phyloP scores from a whole-genome alignment of 2,888 invertebrate genomes.

The Andrena trimmerana region DNA sequence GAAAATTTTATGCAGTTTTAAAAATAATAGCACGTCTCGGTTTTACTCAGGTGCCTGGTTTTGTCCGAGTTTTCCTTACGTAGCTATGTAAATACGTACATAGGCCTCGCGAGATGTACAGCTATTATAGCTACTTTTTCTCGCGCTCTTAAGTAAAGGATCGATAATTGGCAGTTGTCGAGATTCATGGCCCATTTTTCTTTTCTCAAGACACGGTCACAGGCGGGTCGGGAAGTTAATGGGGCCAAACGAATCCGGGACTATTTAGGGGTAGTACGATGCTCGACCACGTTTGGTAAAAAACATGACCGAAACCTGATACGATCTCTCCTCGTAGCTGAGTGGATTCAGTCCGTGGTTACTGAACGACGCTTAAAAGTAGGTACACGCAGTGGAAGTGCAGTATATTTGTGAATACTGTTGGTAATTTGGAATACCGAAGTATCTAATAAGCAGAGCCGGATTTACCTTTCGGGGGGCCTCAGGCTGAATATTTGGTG shows the following conservation, averaged over 20 bases:
- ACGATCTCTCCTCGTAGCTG: conserved; percentile 6
- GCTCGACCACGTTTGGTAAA: conserved; percentile 33
- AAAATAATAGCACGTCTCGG: too few species aligned
- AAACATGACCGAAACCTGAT: conserved; percentile 41
- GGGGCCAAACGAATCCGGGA: conserved; percentile 52
- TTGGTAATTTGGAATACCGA: too few species aligned
- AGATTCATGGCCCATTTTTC: conserved; percentile 41
- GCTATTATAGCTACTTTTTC: background rate
- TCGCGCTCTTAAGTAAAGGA: background rate
- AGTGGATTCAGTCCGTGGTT: conserved; percentile 7
- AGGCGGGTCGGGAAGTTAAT: conserved; percentile 44
- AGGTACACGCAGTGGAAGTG: too few species aligned
- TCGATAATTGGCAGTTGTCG: conserved; percentile 36
- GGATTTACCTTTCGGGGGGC: too few species aligned
- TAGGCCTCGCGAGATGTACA: background rate
- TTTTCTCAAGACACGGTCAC: conserved; percentile 5
- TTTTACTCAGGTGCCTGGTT: too few species aligned
- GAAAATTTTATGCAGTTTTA: too few species aligned
- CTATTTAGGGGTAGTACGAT: conserved; percentile 22
- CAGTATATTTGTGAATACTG: too few species aligned
- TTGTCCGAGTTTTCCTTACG: too few species aligned
- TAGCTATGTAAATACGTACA: too few species aligned
- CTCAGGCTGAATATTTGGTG: too few species aligned
- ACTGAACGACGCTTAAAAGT: too few species aligned
- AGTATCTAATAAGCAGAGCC: too few species aligned